A percentile compares a stretch with the other conserved stretches of the same genome.
Evolutionary conservation across 2,113 vertebrate genomes (phyloP).

Genomic region (Oceanites oceanicus): DNA sequence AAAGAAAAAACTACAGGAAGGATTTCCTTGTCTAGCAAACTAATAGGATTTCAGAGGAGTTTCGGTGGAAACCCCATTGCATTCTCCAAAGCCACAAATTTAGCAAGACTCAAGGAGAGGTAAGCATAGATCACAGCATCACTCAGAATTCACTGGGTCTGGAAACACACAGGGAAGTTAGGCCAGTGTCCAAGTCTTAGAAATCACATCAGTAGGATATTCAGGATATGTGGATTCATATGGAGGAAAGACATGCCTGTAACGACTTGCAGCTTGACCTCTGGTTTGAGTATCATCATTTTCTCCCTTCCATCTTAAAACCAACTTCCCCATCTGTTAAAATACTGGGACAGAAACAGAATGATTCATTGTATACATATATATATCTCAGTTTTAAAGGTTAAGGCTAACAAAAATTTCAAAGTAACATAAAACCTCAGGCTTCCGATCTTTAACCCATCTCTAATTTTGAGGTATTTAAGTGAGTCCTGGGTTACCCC

Average conservation of each 20-base stretch:
- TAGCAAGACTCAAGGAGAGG: neutral
- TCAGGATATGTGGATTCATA: neutral
- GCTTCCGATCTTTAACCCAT: slow-evolving; percentile 41
- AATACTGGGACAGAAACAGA: neutral
- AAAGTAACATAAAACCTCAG: slow-evolving; percentile 48
- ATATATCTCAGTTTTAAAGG: neutral
- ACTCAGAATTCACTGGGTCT: neutral
- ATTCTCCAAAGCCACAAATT: neutral
- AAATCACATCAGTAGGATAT: neutral
- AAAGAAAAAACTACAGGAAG: neutral
- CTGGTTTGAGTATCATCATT: neutral
- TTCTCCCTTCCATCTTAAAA: slow-evolving; percentile 37
- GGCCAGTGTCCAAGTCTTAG: neutral
- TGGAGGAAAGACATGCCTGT: neutral
- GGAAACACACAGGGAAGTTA: neutral
- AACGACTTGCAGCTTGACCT: neutral
- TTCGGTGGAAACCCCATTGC: neutral
- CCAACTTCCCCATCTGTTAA: neutral
- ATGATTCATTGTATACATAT: slow-evolving; percentile 26
- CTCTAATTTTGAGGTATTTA: slow-evolving; percentile 56
- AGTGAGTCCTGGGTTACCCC: neutral
- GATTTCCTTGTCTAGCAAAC: neutral
- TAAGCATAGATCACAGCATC: neutral
- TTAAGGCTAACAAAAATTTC: slow-evolving; percentile 41
- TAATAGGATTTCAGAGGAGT: neutral